phyloP scores from a whole-genome alignment of 92 coral and sea anemone species.

The Montipora capitata region DNA sequence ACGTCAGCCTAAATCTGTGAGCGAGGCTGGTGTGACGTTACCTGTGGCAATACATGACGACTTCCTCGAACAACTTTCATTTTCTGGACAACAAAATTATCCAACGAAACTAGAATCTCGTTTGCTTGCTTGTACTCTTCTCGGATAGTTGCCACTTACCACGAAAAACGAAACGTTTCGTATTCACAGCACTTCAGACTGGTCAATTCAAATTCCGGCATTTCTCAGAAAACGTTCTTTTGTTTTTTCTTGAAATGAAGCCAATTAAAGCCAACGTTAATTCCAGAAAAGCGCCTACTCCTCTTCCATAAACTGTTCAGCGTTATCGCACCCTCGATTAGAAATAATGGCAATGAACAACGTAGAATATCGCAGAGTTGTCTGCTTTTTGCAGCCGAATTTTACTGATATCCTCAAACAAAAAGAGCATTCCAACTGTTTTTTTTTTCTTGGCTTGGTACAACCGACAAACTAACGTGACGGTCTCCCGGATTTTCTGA shows the following conservation, averaged over 20 bases:
- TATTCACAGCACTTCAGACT: too few species aligned
- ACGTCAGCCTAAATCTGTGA: too few species aligned
- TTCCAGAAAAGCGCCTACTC: not conserved
- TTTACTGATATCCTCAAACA: constrained; percentile 79
- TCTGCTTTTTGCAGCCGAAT: constrained; percentile 90
- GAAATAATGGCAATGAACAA: not conserved
- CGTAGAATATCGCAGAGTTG: constrained; percentile 48
- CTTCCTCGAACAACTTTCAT: too few species aligned
- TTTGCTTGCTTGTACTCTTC: too few species aligned
- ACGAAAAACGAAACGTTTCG: too few species aligned
- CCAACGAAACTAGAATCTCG: too few species aligned
- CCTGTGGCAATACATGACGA: too few species aligned
- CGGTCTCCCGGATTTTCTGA: too few species aligned
- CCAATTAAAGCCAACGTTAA: not conserved
- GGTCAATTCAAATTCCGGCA: not conserved
- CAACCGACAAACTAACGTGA: too few species aligned
- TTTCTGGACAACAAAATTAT: too few species aligned
- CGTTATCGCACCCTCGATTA: not conserved
- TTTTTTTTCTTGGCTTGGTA: not conserved
- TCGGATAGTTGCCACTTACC: too few species aligned
- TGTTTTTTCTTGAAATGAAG: not conserved
- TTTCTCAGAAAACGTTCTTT: not conserved
- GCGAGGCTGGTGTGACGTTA: too few species aligned
- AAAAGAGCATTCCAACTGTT: constrained; percentile 39
- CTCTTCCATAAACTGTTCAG: not conserved